Evolutionary conservation across 2,888 invertebrate species (phyloP).

Genomic region (Alentia gelatinosa): DNA sequence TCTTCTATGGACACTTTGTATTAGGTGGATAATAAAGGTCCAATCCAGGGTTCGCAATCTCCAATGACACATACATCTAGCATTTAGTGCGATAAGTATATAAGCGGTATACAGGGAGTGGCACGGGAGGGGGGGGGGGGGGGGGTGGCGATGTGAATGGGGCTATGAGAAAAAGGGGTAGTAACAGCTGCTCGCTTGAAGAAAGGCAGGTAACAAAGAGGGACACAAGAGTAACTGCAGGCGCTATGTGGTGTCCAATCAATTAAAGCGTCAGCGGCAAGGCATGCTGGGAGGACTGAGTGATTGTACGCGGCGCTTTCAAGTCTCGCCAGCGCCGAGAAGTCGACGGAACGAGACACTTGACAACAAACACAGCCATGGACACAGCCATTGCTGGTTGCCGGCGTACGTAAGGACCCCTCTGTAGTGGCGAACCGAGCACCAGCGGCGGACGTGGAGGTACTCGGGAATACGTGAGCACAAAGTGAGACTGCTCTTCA

Average conservation of each 20-base stretch:
- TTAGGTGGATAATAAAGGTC: too few relatives aligned
- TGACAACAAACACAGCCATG: not conserved
- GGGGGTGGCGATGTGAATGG: not conserved
- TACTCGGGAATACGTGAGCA: not conserved
- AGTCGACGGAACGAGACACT: not conserved
- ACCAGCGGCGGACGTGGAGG: not conserved
- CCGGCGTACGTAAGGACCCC: not conserved
- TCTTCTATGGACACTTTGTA: too few relatives aligned
- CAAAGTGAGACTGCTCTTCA: too few relatives aligned
- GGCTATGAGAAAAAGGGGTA: not conserved
- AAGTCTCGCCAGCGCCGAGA: not conserved
- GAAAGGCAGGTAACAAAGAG: not conserved
- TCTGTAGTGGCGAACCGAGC: not conserved
- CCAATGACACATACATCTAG: too few relatives aligned
- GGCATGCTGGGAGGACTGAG: not conserved
- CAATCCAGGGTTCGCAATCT: too few relatives aligned
- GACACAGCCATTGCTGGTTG: not conserved
- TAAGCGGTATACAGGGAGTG: too few relatives aligned
- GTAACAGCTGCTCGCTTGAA: not conserved
- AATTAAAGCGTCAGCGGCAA: not conserved
- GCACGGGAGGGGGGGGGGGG: not conserved
- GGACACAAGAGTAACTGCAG: not conserved
- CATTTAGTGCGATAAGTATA: too few relatives aligned
- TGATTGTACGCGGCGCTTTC: not conserved
- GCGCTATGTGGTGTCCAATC: not conserved